Conservation (phyloP, 35 echinoderm and acorn worm species). For the Anneissia japonica region DNA sequence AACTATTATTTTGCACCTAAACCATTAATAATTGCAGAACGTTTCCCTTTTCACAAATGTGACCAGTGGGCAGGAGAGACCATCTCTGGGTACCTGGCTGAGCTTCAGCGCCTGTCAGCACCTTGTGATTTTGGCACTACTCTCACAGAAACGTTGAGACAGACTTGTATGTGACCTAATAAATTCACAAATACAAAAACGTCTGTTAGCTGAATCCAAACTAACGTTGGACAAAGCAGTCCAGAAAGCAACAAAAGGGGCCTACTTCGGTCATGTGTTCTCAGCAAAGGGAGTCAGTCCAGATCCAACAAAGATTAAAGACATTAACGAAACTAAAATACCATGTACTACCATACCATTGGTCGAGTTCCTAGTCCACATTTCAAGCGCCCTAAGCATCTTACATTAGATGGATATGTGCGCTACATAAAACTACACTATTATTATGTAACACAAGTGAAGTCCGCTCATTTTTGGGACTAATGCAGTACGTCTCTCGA, state of each 20-base stretch:
- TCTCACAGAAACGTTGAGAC: conserved; percentile 7
- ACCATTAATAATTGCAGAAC: conserved; percentile 23
- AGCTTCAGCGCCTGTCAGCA: conserved; percentile 6
- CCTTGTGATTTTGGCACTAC: conserved; percentile 4
- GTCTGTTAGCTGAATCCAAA: conserved; percentile 1
- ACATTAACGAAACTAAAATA: conserved; percentile 1
- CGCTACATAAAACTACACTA: too few relatives aligned
- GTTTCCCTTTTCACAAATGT: conserved; percentile 18
- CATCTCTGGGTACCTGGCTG: conserved; percentile 19
- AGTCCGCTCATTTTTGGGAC: conserved; percentile 56
- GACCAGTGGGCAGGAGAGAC: conserved; percentile 11
- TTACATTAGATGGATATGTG: too few relatives aligned
- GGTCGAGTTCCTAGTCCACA: too few relatives aligned
- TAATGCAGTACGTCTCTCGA: conserved; percentile 20
- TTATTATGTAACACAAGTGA: conserved; percentile 23
- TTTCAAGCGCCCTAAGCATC: too few relatives aligned
- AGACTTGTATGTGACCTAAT: conserved; percentile 15
- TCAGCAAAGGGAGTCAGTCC: conserved; percentile 27
- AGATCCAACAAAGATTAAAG: conserved; percentile 26
- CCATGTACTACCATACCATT: too few relatives aligned
- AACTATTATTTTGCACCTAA: conserved; percentile 27
- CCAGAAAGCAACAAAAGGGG: background rate
- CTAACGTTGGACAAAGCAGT: background rate
- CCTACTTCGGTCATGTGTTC: conserved; percentile 61
- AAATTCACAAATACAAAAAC: conserved; percentile 27